Conservation (phyloP, 2,113 vertebrate species). For the Sinocyclocheilus rhinocerous region DNA sequence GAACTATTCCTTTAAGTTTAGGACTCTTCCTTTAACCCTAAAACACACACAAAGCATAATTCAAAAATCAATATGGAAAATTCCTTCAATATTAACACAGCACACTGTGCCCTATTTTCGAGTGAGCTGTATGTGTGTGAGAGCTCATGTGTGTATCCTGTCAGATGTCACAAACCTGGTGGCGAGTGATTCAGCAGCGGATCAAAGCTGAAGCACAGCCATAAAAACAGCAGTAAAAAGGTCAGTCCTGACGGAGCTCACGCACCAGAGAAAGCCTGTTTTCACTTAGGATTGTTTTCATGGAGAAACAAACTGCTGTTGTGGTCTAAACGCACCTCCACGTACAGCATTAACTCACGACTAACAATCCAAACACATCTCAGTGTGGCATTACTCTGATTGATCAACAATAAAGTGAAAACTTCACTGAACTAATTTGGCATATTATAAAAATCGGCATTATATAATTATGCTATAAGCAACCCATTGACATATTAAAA, state of each 20-base stretch:
- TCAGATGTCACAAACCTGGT: conserved; percentile 46
- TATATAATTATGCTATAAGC: neutral
- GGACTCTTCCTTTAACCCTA: too few relatives aligned
- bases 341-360: neutral
- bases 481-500: too few relatives aligned
- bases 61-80: too few relatives aligned
- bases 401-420: neutral
- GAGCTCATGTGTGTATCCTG: conserved; percentile 18
- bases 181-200: conserved; percentile 23
- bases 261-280: conserved; percentile 28
- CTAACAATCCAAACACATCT: neutral
- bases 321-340: neutral
- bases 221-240: conserved; percentile 30
- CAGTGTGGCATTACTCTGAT: neutral
- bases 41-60: too few relatives aligned
- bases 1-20: too few relatives aligned
- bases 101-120: neutral
- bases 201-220: conserved; percentile 50
- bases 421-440: neutral
- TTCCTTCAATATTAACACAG: too few relatives aligned
- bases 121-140: neutral
- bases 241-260: conserved; percentile 30
- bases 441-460: neutral
- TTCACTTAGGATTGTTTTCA: conserved; percentile 37
- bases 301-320: neutral